Conservation (phyloP, 1,140 invertebrate species). For the Solen grandis region DNA sequence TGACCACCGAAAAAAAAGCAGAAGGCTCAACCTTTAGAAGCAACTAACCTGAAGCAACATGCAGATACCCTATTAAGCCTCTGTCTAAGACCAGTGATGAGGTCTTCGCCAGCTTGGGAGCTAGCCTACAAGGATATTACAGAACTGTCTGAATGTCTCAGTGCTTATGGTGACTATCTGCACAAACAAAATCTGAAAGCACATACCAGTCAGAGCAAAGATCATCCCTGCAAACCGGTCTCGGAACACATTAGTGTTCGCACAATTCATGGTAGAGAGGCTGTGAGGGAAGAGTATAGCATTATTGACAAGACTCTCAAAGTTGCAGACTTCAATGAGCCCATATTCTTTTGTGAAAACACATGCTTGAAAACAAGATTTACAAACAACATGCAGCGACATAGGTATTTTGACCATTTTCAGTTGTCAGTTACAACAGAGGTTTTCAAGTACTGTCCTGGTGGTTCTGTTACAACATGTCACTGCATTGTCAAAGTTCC, state of each 20-base stretch:
- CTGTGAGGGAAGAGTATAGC: not conserved
- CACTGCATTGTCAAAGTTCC: not conserved
- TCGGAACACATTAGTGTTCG: not conserved
- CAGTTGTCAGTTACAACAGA: conserved; percentile 31
- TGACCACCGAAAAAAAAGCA: conserved; percentile 4
- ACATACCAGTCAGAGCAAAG: not conserved
- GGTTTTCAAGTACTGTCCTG: conserved; percentile 6
- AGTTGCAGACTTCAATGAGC: not conserved
- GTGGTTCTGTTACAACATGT: not conserved
- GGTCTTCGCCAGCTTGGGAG: conserved; percentile 2
- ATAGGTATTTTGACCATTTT: conserved; percentile 22
- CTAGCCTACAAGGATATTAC: not conserved
- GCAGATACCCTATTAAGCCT: not conserved
- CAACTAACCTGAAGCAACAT: not conserved
- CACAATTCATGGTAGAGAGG: not conserved
- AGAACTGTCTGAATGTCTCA: conserved; percentile 13
- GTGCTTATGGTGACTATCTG: not conserved
- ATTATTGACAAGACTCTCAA: not conserved
- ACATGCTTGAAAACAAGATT: conserved; percentile 37
- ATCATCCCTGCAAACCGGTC: conserved; percentile 7
- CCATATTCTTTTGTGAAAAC: conserved; percentile 45
- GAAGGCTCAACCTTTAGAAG: not conserved
- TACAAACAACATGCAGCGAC: not conserved
- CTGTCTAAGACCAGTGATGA: conserved; percentile 8
- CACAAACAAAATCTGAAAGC: not conserved